Conservation (phyloP, 2,113 vertebrate genomes). For the Anseranas semipalmata region DNA sequence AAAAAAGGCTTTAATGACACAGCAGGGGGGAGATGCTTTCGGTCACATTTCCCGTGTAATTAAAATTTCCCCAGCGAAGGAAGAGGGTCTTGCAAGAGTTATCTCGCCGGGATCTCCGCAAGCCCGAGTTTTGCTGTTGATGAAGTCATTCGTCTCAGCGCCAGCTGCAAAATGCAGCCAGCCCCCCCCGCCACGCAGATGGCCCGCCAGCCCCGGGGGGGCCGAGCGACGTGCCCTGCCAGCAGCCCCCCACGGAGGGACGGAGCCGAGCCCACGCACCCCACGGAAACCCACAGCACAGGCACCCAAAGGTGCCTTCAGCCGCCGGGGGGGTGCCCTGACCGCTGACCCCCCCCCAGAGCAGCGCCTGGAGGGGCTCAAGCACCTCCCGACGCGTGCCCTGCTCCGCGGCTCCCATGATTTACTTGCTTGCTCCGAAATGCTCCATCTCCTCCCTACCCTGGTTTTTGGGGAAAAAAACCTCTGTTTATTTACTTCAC, state of each 20-base stretch:
- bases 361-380: fast-evolving
- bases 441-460: background rate
- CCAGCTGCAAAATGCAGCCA: background rate
- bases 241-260: background rate
- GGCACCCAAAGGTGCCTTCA: background rate
- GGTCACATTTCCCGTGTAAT: background rate
- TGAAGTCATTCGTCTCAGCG: fast-evolving
- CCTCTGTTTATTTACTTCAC: fast-evolving
- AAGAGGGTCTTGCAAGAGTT: background rate
- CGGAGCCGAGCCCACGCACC: fast-evolving
- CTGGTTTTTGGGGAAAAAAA: fast-evolving
- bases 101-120: background rate
- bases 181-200: fast-evolving
- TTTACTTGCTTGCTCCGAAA: background rate
- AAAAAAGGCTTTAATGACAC: background rate
- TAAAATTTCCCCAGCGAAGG: background rate
- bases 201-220: background rate
- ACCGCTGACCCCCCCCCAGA: background rate
- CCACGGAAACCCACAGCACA: background rate
- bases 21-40: background rate
- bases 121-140: background rate
- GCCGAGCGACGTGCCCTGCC: too few species aligned
- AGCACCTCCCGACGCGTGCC: background rate
- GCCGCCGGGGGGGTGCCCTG: background rate
- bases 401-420: background rate